Base-by-base conservation (phyloP, 2,113 vertebrate genomes). In the Narcine bancroftii region DNA sequence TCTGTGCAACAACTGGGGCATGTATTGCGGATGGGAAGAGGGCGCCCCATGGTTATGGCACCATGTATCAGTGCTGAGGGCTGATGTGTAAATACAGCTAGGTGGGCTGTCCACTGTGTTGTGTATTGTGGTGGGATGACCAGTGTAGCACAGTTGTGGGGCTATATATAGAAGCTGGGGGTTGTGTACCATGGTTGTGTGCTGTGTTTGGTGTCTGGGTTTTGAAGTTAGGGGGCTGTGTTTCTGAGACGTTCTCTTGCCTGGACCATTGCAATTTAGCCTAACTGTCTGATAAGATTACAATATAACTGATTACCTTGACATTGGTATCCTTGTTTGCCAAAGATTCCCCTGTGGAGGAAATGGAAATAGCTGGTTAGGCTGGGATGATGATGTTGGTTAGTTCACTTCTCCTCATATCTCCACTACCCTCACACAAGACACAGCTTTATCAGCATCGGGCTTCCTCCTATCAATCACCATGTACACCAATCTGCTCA, bases 261-360 rank as follows among this genome's bases (percentile, higher is more conserved):
- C 45, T 29, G 45, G 50, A 19, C 45, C 42, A 47, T 1, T 47
- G n/a, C 36, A 10, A 45, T 91, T 36, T 39, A 63, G 3, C 24
- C 26, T 39, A 45, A 4, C 21, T 29, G 4, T 4, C 36, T 69
- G 24, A 66, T 69, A 47, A 15, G 5, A 45, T 71, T 66, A 45
- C 47, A 24, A 15, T 69, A 69, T 66, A 10, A 91, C 21, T 10
- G 85, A 91, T 91, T 97, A 99, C 99, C 97, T 97, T 99, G 98
- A 95, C 98, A 99, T 95, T 99, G 98, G 95, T 99, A 99, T 81
- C 98, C 98, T 93, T 99, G 98, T 93, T 99, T 99, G 87, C 98
- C 98, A 96, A 99, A 99, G 39, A 99, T 97, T 79, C 98, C 98
- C 98, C 98, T 99, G 95, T 93, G 81, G 81, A 63, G 95, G 94